Percentiles rank a stretch among this genome's conserved stretches.
Evolutionary conservation across 2,888 invertebrate species (phyloP).

Genomic region (Sinopyrophorus schimmeli): DNA sequence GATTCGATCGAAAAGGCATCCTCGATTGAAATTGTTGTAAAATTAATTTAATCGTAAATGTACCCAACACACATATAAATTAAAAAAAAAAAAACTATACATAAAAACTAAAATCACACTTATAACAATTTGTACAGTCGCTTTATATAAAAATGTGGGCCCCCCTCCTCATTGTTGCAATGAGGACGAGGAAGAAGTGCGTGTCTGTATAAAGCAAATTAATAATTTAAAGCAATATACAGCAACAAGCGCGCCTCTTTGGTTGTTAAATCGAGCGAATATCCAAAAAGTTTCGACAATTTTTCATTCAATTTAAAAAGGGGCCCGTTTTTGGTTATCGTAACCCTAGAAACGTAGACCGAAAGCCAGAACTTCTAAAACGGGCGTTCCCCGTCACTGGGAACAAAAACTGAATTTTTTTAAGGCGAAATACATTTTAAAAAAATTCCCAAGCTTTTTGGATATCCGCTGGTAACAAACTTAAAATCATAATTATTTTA

Average conservation of each 20-base stretch:
- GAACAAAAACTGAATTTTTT: no score
- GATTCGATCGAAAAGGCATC: not conserved
- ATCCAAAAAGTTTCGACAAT: conserved; percentile 4
- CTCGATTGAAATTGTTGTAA: conserved; percentile 1
- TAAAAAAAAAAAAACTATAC: conserved; percentile 20
- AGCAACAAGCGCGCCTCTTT: conserved; percentile 54
- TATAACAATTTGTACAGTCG: conserved; percentile 33
- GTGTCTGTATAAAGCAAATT: conserved; percentile 42
- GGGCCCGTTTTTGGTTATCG: no score
- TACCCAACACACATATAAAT: conserved; percentile 23
- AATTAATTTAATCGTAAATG: conserved; percentile 22
- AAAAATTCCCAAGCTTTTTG: no score
- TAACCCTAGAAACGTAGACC: no score
- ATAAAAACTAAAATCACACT: conserved; percentile 28
- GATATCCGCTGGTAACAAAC: no score
- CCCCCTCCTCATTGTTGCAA: conserved; percentile 3
- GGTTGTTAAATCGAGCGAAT: conserved; percentile 36
- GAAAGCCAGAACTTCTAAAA: no score
- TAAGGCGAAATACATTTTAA: no score
- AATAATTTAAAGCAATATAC: conserved; percentile 56
- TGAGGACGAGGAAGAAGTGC: no score
- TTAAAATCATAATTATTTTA: no score
- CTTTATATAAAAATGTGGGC: conserved; percentile 8
- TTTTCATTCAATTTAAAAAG: no score
- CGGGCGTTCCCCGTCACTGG: no score